Evolutionary conservation across 2,888 invertebrate genomes (phyloP).

Genomic region (Nowickia ferox): DNA sequence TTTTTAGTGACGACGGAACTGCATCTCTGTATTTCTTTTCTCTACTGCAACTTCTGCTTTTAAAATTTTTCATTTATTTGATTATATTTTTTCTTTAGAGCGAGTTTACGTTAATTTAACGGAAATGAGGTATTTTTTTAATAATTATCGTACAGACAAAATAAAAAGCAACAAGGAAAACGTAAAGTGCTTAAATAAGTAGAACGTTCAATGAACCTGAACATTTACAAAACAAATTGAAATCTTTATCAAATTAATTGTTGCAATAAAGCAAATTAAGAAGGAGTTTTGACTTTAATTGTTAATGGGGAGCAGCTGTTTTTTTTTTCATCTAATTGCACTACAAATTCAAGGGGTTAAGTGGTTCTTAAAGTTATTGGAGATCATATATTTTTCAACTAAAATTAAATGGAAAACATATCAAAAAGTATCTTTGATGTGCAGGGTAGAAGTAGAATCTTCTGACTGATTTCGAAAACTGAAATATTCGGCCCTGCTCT

Average conservation of each 20-base stretch:
- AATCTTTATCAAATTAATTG: slow-evolving; percentile 46
- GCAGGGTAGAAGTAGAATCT: too few species aligned
- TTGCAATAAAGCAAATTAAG: slow-evolving; percentile 15
- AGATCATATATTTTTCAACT: too few species aligned
- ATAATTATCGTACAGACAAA: slow-evolving; percentile 14
- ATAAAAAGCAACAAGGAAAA: slow-evolving; percentile 23
- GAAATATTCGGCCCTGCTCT: too few species aligned
- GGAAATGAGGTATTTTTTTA: slow-evolving; percentile 21
- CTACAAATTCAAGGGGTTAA: not conserved
- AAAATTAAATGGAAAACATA: too few species aligned
- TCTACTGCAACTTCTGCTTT: slow-evolving; percentile 1
- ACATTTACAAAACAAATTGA: slow-evolving; percentile 25
- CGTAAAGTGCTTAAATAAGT: slow-evolving; percentile 51
- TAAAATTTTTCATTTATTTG: not conserved
- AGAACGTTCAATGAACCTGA: slow-evolving; percentile 60
- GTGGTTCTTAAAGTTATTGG: not conserved
- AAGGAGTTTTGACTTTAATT: not conserved
- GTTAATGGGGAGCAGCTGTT: not conserved
- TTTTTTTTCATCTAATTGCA: not conserved
- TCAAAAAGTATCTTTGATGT: too few species aligned
- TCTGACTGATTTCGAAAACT: too few species aligned
- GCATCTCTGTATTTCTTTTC: slow-evolving; percentile 29
- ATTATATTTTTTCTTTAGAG: not conserved
- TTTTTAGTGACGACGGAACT: slow-evolving; percentile 27
- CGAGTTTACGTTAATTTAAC: slow-evolving; percentile 7